Evolutionary conservation across 2,113 vertebrate genomes (phyloP).

Genomic region (Otolemur garnettii): DNA sequence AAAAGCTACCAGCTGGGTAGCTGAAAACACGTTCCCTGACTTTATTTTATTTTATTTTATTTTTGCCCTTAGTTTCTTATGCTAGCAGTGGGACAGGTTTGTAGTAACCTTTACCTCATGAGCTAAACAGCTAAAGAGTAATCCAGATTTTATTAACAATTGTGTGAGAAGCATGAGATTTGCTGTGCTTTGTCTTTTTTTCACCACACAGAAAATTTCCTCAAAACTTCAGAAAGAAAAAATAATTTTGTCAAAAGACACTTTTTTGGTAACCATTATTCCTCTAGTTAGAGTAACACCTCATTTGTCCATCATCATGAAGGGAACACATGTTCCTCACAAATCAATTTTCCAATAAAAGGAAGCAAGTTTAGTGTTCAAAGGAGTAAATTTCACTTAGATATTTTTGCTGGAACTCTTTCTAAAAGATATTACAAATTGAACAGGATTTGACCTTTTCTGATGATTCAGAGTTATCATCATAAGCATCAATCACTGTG

Average conservation of each 20-base stretch:
- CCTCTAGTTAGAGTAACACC: conserved; percentile 68
- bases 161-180: conserved; percentile 24
- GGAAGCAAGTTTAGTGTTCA: conserved; percentile 66
- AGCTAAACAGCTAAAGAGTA: not conserved
- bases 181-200: conserved; percentile 8
- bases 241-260: conserved; percentile 54
- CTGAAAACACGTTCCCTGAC: not conserved
- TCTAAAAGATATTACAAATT: conserved; percentile 68
- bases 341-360: conserved; percentile 79
- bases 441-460: conserved; percentile 69
- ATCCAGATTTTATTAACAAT: not conserved
- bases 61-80: not conserved
- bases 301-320: conserved; percentile 71
- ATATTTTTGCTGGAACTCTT: conserved; percentile 77
- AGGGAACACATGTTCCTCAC: conserved; percentile 37
- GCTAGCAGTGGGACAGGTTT: not conserved
- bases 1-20: not conserved
- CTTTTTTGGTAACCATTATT: conserved; percentile 64
- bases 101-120: not conserved
- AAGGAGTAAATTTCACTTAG: conserved; percentile 61
- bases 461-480: conserved; percentile 71
- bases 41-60: not conserved
- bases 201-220: conserved; percentile 33
- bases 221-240: conserved; percentile 69
- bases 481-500: conserved; percentile 42